phyloP scores from a whole-genome alignment of 2,113 vertebrate genomes.

The Bufo bufo region DNA sequence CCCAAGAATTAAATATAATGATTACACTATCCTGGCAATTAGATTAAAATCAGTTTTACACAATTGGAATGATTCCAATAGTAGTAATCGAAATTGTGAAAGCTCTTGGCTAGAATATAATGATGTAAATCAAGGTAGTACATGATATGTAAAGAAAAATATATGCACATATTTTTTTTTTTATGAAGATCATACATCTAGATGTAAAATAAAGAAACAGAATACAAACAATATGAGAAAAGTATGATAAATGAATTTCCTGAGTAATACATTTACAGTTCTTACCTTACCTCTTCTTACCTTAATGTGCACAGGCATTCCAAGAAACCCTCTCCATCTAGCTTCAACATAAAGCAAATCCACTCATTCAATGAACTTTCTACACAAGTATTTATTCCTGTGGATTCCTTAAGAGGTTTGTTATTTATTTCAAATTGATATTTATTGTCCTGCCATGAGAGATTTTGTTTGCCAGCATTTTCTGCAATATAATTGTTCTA shows the following conservation, averaged over 20 bases:
- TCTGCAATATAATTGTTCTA: neutral
- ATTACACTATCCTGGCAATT: too few relatives aligned
- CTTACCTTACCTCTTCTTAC: neutral
- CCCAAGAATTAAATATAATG: too few relatives aligned
- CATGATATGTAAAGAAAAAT: too few relatives aligned
- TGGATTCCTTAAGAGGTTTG: conserved; percentile 68
- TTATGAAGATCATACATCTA: too few relatives aligned
- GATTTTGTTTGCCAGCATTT: neutral
- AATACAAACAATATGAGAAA: neutral
- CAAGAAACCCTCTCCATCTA: conserved; percentile 74
- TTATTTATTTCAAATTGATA: neutral
- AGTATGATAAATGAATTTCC: neutral
- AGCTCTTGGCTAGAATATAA: too few relatives aligned
- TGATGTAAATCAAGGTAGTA: too few relatives aligned
- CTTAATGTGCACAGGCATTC: conserved; percentile 69
- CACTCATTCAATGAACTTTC: conserved; percentile 68
- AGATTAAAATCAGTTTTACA: too few relatives aligned
- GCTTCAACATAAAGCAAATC: conserved; percentile 70
- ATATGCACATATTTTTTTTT: too few relatives aligned
- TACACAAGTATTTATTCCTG: conserved; percentile 68
- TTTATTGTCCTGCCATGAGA: neutral
- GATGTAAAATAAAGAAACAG: too few relatives aligned
- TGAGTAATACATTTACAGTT: neutral
- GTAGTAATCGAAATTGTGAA: too few relatives aligned
- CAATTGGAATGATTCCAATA: too few relatives aligned